Evolutionary conservation across 2,113 vertebrate species (phyloP).

Genomic region (Engraulis encrasicolus): DNA sequence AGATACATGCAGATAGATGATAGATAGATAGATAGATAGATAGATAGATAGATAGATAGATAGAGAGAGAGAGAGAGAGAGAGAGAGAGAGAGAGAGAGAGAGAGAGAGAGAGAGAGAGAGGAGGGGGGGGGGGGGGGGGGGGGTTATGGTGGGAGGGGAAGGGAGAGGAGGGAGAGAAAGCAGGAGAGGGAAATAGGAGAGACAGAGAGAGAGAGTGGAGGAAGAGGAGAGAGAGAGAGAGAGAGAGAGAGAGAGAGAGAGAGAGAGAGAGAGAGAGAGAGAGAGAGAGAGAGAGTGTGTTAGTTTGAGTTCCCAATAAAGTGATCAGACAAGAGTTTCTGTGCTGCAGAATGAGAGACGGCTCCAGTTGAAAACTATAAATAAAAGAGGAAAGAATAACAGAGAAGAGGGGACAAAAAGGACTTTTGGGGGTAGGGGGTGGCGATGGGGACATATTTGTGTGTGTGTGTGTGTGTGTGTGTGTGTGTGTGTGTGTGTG

Average conservation of each 20-base stretch:
- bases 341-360: too few species aligned
- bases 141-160: too few species aligned
- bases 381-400: slow-evolving; percentile 3
- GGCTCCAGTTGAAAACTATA: too few species aligned
- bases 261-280: background rate
- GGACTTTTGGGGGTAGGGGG: background rate
- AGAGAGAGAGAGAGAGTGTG: background rate
- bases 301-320: too few species aligned
- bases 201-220: background rate
- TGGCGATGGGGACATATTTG: too few species aligned
- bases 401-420: background rate
- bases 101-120: background rate
- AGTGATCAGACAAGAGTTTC: too few species aligned
- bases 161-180: background rate
- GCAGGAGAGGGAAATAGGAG: background rate
- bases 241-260: background rate
- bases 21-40: background rate
- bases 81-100: background rate
- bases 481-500: too few species aligned
- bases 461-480: too few species aligned
- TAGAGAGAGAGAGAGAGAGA: background rate
- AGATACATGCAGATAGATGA: too few species aligned
- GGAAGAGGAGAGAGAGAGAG: background rate
- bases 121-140: too few species aligned
- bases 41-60: too few species aligned